Percentiles rank a stretch among this genome's conserved stretches.
phyloP scores from a whole-genome alignment of 1,140 invertebrate species.

The Drosophila paulistorum region DNA sequence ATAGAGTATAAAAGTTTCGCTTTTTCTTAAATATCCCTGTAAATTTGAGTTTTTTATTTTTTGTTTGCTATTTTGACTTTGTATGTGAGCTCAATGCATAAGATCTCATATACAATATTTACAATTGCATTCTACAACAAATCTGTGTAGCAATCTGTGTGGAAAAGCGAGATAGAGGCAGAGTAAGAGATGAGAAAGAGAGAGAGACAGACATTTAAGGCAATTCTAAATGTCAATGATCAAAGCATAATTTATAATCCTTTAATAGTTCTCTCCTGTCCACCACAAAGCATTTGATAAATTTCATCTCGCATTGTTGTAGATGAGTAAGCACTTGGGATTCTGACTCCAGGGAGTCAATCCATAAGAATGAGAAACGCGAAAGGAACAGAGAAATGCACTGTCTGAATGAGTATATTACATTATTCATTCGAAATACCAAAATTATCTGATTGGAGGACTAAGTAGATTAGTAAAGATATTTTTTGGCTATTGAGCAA shows the following conservation, averaged over 20 bases:
- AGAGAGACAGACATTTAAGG: conserved; percentile 13
- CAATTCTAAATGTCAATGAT: conserved; percentile 21
- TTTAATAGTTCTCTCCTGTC: conserved; percentile 57
- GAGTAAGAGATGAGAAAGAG: background rate
- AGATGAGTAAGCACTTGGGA: conserved; percentile 44
- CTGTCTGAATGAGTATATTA: too few relatives aligned
- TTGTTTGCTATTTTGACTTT: background rate
- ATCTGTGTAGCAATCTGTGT: background rate
- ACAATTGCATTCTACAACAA: background rate
- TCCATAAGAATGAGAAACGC: background rate
- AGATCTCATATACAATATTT: background rate
- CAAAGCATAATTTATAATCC: conserved; percentile 62
- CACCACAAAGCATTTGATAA: conserved; percentile 66
- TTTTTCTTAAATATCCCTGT: background rate
- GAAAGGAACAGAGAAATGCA: background rate
- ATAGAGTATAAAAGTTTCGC: background rate
- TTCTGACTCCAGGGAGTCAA: conserved; percentile 39
- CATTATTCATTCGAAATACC: too few relatives aligned
- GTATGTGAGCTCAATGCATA: background rate
- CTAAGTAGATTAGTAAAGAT: too few relatives aligned
- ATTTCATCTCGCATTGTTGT: conserved; percentile 54
- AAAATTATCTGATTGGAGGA: too few relatives aligned
- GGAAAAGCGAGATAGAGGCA: background rate
- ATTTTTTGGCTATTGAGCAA: too few relatives aligned
- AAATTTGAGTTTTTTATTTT: background rate